Base-by-base conservation (phyloP, 2,113 vertebrate species). In the Pachypanchax playfairii region DNA sequence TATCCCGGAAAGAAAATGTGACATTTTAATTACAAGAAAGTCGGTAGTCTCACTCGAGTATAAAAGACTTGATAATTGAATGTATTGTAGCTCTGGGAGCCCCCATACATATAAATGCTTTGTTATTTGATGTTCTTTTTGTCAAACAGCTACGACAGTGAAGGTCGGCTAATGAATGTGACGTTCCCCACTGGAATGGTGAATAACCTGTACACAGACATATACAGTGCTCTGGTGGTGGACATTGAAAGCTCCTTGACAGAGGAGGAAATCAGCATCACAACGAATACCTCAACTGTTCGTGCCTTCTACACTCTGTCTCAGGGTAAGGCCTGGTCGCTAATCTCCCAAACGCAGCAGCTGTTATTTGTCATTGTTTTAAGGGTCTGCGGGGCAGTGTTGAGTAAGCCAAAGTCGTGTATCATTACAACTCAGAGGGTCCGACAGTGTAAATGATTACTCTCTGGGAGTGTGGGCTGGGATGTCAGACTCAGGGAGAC, bases 121-220 rank as follows among this genome's bases (percentile, higher is more conserved):
- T 80, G 71, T 82, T 75, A 55, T 70, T 52, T 38, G 13, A 38
- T 63, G 31, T 46, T 70, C 42, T 70, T 33, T 80, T 56, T 78
- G 65, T 77, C 68, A 12, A 82, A 55, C 77, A 98, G 97, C 89
- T 98, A 98, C 0, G 97, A 99, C 92, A 94, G 94, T 1, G 96
- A 98, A 77, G 97, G 97, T 10, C 94, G 94, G 64, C 93, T 99
- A 53, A 98, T 96, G 69, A 99, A 99, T 0, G 96, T 98, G 62
- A 98, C 97, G 0, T 99, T 98, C 77, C 97, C 97, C 44, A 98
- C 96, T 0, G 97, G 97, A 35, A 94, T 95, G 77, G 94, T 99
- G 82, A 96, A 94, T 41, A 98, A 93, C 87, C 89, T 99, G 76
- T 95, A 96, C 0, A 92, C 95, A 0, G 97, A 98, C 77, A 93